Conservation (phyloP, 2,797 vertebrate genomes). For the Todus mexicanus region DNA sequence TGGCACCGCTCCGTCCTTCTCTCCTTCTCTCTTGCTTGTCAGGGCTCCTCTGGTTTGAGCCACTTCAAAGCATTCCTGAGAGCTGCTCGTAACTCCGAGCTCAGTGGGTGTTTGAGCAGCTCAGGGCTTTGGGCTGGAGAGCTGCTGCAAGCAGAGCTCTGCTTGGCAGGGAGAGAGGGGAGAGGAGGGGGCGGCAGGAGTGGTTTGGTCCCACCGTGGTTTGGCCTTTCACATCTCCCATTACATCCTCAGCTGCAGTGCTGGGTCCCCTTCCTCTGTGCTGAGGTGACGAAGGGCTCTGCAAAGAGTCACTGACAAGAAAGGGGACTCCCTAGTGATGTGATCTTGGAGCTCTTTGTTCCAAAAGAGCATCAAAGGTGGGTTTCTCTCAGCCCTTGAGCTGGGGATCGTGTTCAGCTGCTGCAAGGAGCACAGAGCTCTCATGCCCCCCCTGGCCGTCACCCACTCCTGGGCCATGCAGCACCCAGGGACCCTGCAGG, state of each 20-base stretch:
- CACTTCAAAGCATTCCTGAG: constrained; percentile 59
- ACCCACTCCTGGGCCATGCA: fast-evolving
- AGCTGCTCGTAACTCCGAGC: not conserved
- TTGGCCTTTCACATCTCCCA: not conserved
- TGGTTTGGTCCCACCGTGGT: fast-evolving
- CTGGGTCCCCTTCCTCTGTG: fast-evolving
- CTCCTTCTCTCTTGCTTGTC: not conserved
- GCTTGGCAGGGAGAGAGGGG: not conserved
- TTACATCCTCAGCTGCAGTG: fast-evolving
- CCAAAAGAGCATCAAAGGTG: not conserved
- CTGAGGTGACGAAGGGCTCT: not conserved
- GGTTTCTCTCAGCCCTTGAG: not conserved
- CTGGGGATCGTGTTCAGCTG: fast-evolving
- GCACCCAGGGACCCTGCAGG: fast-evolving
- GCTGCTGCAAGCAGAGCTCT: not conserved
- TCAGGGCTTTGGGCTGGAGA: not conserved
- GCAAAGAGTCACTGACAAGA: not conserved
- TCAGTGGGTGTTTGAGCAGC: not conserved
- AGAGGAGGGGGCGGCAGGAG: not conserved
- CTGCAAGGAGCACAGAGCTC: not conserved
- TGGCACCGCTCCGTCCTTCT: not conserved
- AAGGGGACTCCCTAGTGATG: not conserved
- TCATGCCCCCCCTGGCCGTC: fast-evolving
- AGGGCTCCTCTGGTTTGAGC: not conserved
- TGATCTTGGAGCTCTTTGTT: not conserved